phyloP scores from a whole-genome alignment of 2,797 vertebrate genomes.

The Vespertilio murinus region DNA sequence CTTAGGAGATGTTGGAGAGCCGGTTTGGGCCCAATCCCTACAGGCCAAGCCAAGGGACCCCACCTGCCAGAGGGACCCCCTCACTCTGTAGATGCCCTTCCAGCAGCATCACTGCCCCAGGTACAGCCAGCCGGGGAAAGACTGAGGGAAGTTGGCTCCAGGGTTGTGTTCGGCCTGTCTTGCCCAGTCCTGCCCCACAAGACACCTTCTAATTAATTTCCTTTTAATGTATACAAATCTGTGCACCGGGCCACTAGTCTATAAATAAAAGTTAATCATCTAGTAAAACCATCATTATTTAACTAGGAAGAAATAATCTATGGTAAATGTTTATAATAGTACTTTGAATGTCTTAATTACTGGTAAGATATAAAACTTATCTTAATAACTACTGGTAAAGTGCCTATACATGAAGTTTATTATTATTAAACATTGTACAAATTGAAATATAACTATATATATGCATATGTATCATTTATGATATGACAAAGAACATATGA shows the following conservation, averaged over 20 bases:
- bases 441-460: neutral
- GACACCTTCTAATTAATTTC: no score
- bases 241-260: neutral
- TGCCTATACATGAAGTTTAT: neutral
- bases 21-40: no score
- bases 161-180: no score
- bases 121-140: no score
- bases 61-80: no score
- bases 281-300: neutral
- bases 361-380: neutral
- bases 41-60: no score
- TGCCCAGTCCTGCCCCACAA: no score
- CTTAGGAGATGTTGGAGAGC: no score
- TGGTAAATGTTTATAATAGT: neutral
- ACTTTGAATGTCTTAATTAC: neutral
- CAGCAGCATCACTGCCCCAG: no score
- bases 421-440: neutral
- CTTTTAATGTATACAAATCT: no score
- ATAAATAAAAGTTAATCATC: neutral
- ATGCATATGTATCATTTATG: neutral
- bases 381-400: constrained; percentile 32
- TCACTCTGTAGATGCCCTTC: no score
- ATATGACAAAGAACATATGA: neutral
- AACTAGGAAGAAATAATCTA: neutral
- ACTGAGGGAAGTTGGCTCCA: no score